These are phyloP conservation scores for Gopherus evgoodei DNA, from an alignment of 2,113 vertebrate genomes.

Conservation along the genomic window DNA sequence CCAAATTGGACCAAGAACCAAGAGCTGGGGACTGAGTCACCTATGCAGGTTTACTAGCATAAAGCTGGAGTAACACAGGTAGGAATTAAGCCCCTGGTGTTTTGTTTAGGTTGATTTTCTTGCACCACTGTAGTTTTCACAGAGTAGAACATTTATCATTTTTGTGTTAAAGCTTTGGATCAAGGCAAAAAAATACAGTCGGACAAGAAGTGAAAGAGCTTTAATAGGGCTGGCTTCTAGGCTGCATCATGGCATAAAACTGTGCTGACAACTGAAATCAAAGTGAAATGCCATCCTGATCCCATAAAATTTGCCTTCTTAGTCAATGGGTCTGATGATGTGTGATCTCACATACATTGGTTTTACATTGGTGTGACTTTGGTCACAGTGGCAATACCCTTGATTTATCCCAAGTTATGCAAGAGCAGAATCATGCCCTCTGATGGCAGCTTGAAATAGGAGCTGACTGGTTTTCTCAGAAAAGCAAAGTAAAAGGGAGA, in stretches of 20 bases:
- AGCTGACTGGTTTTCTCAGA: not conserved
- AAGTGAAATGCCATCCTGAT: not conserved
- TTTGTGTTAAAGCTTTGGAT: not conserved
- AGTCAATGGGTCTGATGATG: not conserved
- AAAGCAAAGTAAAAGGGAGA: not conserved
- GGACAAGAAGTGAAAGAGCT: not conserved
- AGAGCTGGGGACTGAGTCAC: not conserved
- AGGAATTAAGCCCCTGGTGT: not conserved
- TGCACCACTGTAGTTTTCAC: not conserved
- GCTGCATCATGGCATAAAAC: not conserved
- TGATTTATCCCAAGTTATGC: not conserved
- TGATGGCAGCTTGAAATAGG: not conserved
- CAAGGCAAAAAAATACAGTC: not conserved
- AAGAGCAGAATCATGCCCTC: not conserved
- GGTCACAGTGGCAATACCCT: not conserved
- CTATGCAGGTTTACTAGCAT: not conserved
- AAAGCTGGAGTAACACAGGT: not conserved
- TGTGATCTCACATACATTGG: not conserved
- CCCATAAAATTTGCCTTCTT: not conserved
- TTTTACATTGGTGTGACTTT: not conserved
- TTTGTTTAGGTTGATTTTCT: not conserved
- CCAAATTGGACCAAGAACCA: fast-evolving
- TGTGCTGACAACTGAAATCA: not conserved
- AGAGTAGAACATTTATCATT: not conserved
- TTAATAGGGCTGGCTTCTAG: not conserved